Evolutionary conservation across 2,888 invertebrate genomes (phyloP), one percentile per base, ranked within the genome.

Genomic region (Campoplex nolae): DNA sequence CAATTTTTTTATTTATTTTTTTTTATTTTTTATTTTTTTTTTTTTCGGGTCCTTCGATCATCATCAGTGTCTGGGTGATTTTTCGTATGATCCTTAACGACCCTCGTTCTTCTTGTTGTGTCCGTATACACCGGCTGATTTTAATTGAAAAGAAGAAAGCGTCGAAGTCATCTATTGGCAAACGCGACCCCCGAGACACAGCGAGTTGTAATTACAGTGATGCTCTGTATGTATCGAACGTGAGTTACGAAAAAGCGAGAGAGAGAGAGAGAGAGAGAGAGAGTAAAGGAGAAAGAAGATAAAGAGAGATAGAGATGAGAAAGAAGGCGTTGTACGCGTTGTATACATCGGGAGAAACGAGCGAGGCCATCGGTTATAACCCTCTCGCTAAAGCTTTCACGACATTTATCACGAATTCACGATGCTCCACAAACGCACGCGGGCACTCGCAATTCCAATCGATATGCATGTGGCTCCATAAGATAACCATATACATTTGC

Each of bases 361-460:
- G 77, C 67, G 35, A 48, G 65, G 77, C 77, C 77, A 77, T 77
- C 77, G 77, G 51, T 67, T 77, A 77, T 77, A 48, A 28, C 32
- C 67, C 77, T 51, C 65, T 51, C 51, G 51, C n/a, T 28, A 51
- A 51, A 77, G 77, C 77, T 77, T 77, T 77, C 77, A 77, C 77
- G 65, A 67, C 77, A 77, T 77, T 67, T 77, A 77, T 77, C 77
- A 77, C 35, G 51, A 77, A 77, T 67, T 77, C 65, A 65, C 77
- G 77, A 77, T 77, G 77, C 77, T 77, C 77, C 67, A 77, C 62
- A 77, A 67, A 67, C 35, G 65, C 45, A 67, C 51, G 18, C 51
- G 18, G 23, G n/a, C 48, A 48, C 65, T 65, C 51, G 23, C 23
- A 18, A 54, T 32, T 74, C 54, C 54, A 1, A 54, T 74, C 74